phyloP scores from a whole-genome alignment of 2,113 vertebrate genomes.

The Brachypteracias leptosomus region DNA sequence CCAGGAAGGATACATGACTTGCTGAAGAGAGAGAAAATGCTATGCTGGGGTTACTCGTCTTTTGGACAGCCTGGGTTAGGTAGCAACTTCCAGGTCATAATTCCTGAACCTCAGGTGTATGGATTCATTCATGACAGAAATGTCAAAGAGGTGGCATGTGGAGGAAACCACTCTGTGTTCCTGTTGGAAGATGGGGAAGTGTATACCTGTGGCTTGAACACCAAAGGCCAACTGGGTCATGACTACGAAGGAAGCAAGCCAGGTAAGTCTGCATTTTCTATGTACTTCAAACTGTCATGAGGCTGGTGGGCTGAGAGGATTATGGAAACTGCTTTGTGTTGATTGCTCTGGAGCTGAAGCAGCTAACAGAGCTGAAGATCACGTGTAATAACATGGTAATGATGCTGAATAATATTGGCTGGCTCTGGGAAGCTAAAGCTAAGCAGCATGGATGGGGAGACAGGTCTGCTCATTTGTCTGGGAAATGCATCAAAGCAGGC shows the following conservation, averaged over 20 bases:
- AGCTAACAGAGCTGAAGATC: neutral
- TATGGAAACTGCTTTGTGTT: neutral
- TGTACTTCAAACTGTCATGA: neutral
- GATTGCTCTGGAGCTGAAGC: neutral
- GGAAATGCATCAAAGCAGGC: neutral
- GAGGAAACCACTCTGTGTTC: constrained; percentile 89
- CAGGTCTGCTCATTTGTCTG: neutral
- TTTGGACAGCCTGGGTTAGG: constrained; percentile 88
- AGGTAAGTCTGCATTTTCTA: constrained; percentile 72
- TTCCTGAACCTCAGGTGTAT: constrained; percentile 83
- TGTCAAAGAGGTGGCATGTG: constrained; percentile 88
- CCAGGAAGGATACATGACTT: constrained; percentile 70
- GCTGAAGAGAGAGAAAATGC: constrained; percentile 82
- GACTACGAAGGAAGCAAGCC: constrained; percentile 83
- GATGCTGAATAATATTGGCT: neutral
- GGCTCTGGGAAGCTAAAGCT: neutral
- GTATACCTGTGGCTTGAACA: constrained; percentile 92
- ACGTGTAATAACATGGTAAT: neutral
- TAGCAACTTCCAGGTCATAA: constrained; percentile 73
- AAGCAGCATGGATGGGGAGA: neutral
- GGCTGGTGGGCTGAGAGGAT: neutral
- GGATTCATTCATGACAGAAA: constrained; percentile 80
- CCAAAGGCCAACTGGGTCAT: constrained; percentile 92
- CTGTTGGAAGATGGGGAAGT: constrained; percentile 90
- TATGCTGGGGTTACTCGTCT: constrained; percentile 93